Conservation (phyloP, 1,140 invertebrate species). For the Drosophila melanogaster region Release_6_plus_ISO1_MT NC_004354.4:16620001-16620500, state of each 20-base stretch:
- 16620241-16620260: slow-evolving; percentile 50
- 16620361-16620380: slow-evolving; percentile 56
- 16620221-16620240: slow-evolving; percentile 63
- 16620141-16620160: slow-evolving; percentile 39
- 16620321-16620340: slow-evolving; percentile 2
- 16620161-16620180: slow-evolving; percentile 68
- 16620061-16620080: slow-evolving; percentile 58
- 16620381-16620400: slow-evolving; percentile 12
- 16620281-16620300: slow-evolving; percentile 71
- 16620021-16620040: slow-evolving; percentile 55
- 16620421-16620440: slow-evolving; percentile 2
- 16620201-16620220: not conserved
- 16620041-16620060: slow-evolving; percentile 26
- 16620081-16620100: slow-evolving; percentile 60
- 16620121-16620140: slow-evolving; percentile 24
- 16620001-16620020: slow-evolving; percentile 43
- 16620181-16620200: slow-evolving; percentile 7
- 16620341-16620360: slow-evolving; percentile 68
- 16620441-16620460: slow-evolving; percentile 31
- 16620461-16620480: slow-evolving; percentile 71
- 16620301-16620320: slow-evolving; percentile 12
- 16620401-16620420: not conserved
- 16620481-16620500: slow-evolving; percentile 81
- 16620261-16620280: slow-evolving; percentile 71
- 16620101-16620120: not conserved